phyloP scores from a whole-genome alignment of 2,113 vertebrate genomes.

The Natator depressus region DNA sequence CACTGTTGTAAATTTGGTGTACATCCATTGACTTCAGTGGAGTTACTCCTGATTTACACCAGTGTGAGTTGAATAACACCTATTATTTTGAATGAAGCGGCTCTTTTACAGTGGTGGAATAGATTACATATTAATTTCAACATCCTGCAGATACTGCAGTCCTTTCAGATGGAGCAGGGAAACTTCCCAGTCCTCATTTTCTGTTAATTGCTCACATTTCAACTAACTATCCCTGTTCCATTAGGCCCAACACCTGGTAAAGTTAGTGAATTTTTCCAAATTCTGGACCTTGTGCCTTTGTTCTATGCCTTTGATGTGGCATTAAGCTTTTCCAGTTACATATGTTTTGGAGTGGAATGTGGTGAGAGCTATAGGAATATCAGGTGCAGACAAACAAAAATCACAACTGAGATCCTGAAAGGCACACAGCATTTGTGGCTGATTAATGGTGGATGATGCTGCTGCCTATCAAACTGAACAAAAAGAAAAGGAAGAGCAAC shows the following conservation, averaged over 20 bases:
- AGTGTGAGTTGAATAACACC: neutral
- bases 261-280: neutral
- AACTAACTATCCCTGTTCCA: neutral
- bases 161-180: neutral
- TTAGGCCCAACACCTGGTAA: neutral
- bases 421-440: constrained; percentile 21
- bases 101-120: neutral
- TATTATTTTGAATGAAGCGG: neutral
- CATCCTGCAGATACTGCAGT: too few species aligned
- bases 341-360: neutral
- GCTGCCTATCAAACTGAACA: constrained; percentile 8
- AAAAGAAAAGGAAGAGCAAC: neutral
- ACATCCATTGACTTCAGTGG: neutral
- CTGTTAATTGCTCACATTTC: neutral
- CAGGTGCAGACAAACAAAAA: constrained; percentile 36
- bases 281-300: neutral
- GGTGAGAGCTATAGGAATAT: neutral
- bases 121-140: neutral
- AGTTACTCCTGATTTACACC: neutral
- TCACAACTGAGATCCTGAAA: constrained; percentile 35
- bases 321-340: neutral
- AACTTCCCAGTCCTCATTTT: neutral
- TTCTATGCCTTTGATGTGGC: neutral
- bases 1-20: neutral
- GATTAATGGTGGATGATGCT: constrained; percentile 61